Percentiles rank a stretch among this genome's conserved stretches.
Evolutionary conservation across 2,797 vertebrate genomes (phyloP).

Genomic region (Percopsis omiscomaycus): DNA sequence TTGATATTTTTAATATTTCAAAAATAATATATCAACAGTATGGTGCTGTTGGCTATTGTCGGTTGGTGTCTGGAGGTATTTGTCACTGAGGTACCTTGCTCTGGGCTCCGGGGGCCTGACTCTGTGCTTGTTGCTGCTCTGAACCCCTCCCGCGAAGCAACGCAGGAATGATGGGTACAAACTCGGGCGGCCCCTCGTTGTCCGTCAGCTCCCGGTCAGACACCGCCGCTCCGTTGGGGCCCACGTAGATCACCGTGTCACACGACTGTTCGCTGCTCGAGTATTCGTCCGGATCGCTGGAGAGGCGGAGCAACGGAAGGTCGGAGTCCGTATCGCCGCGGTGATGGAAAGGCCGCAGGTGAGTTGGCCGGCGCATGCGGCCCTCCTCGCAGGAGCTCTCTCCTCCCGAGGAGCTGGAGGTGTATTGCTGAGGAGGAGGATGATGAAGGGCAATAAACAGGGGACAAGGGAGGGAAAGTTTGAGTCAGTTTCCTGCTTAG

Average conservation of each 20-base stretch:
- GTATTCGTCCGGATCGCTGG: constrained; percentile 94
- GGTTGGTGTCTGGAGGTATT: neutral
- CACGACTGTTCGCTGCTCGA: constrained; percentile 99
- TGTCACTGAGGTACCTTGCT: constrained; percentile 45
- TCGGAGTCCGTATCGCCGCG: constrained; percentile 84
- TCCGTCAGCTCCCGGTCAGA: constrained; percentile 96
- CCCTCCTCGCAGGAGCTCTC: constrained; percentile 99
- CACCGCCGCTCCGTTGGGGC: constrained; percentile 91
- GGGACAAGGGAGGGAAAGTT: constrained; percentile 15
- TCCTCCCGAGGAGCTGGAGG: constrained; percentile 97
- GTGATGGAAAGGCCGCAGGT: constrained; percentile 91
- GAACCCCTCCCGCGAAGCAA: constrained; percentile 83
- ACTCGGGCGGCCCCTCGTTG: constrained; percentile 96
- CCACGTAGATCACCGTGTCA: constrained; percentile 97
- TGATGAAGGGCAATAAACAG: constrained; percentile 7
- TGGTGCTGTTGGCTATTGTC: neutral
- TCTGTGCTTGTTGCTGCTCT: constrained; percentile 56
- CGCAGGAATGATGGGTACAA: constrained; percentile 94
- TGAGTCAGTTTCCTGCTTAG: constrained; percentile 2
- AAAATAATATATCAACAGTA: no score
- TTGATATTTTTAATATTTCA: no score
- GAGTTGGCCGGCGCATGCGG: constrained; percentile 95
- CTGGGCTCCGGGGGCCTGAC: constrained; percentile 45
- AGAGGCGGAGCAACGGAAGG: constrained; percentile 85
- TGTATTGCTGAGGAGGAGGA: constrained; percentile 82